Base-by-base conservation (phyloP, 2,888 invertebrate species). In the Acanthosepion lycidas region DNA sequence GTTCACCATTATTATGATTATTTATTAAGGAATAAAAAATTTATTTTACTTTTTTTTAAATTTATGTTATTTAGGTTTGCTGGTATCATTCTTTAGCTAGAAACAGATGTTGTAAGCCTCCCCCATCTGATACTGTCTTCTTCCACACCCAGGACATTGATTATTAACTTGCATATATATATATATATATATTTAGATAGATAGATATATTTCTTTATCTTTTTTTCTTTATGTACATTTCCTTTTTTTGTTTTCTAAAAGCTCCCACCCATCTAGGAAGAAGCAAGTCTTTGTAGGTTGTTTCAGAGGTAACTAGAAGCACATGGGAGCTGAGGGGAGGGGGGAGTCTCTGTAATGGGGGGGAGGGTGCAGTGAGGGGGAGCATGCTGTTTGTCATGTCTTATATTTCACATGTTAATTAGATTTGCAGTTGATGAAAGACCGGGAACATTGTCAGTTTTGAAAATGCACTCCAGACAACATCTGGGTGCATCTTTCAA, bases 341-440 rank as follows among this genome's bases (percentile, higher is more conserved):
- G 8, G n/a, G 28, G 28, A n/a, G 3, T 64, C 23, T 5, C 8
- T n/a, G 78, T 9, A 3, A n/a, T 23, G 59, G 59, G 33, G 59
- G 59, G 33, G 20, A 18, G 55, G 64, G 78, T 9, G 64, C 28
- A 26, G 64, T 23, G 64, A 28, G 78, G 78, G 15, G 78, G 6
- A n/a, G 78, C 28, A 15, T n/a, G 78, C 78, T 78, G 78, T 78
- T 78, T 78, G 78, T 78, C 78, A 78, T 78, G 78, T 78, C 78
- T 78, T 78, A 78, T 78, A 78, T 78, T 78, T 78, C 78, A 78
- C 78, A 78, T 6, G 28, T 78, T 78, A 78, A 78, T 78, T 78
- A 78, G 78, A 78, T 78, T 78, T 78, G 78, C 78, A 78, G 78
- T 78, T 78, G 78, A n/a, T 78, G 78, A 78, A 78, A 78, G 78